Conservation (phyloP, 2,888 invertebrate species). For the Tridacna crocea region DNA sequence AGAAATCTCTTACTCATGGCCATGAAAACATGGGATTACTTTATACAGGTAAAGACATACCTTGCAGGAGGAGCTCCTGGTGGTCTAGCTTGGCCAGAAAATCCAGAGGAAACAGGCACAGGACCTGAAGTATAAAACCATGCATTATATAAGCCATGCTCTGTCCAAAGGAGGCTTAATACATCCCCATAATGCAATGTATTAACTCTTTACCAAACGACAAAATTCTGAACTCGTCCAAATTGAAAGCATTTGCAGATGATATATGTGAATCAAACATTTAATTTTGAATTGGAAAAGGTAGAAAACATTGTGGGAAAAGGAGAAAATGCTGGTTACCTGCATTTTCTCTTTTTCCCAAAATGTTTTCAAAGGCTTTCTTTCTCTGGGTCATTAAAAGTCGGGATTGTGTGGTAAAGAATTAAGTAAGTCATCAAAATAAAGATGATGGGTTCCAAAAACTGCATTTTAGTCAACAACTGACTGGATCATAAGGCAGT, state of each 20-base stretch:
- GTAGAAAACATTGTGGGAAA: not conserved
- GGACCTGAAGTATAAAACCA: not conserved
- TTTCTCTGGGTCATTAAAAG: not conserved
- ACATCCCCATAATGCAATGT: too few relatives aligned
- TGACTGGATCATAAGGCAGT: too few relatives aligned
- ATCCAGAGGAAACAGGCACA: conserved; percentile 9
- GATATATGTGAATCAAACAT: not conserved
- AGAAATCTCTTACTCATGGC: too few relatives aligned
- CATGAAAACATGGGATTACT: too few relatives aligned
- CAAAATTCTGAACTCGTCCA: too few relatives aligned
- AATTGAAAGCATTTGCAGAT: not conserved
- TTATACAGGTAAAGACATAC: too few relatives aligned
- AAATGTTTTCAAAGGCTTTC: not conserved
- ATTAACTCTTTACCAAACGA: too few relatives aligned
- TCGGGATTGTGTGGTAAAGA: not conserved
- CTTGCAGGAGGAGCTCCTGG: conserved; percentile 13
- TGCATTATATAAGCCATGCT: too few relatives aligned
- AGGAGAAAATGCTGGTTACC: not conserved
- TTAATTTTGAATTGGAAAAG: not conserved
- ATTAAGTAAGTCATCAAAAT: too few relatives aligned
- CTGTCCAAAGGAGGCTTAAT: too few relatives aligned
- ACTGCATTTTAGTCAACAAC: too few relatives aligned
- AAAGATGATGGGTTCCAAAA: too few relatives aligned
- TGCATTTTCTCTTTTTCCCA: not conserved
- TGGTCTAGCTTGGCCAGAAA: conserved; percentile 4